phyloP scores from a whole-genome alignment of 2,888 invertebrate genomes.

The Aspidapion aeneum region DNA sequence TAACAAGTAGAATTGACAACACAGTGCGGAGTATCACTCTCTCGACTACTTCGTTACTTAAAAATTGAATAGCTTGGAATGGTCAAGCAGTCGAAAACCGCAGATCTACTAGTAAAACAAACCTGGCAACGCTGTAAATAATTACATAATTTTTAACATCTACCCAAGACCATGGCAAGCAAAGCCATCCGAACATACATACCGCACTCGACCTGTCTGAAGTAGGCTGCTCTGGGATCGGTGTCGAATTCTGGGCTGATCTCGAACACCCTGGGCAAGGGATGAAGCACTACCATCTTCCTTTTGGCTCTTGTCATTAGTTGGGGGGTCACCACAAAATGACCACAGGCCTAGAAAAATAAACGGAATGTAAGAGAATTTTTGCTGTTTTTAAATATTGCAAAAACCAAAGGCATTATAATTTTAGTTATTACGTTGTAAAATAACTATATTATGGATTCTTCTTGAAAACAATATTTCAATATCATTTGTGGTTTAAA shows the following conservation, averaged over 20 bases:
- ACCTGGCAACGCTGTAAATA: too few relatives aligned
- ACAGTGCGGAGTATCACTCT: too few relatives aligned
- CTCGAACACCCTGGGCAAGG: conserved; percentile 91
- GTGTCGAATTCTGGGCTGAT: conserved; percentile 93
- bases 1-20: too few relatives aligned
- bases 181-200: conserved; percentile 99
- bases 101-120: too few relatives aligned
- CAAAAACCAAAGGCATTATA: conserved; percentile 1
- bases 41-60: too few relatives aligned
- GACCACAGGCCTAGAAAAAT: conserved; percentile 71
- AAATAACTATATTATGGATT: too few relatives aligned
- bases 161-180: conserved; percentile 83
- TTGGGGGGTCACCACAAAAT: conserved; percentile 89
- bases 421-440: too few relatives aligned
- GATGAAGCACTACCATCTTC: conserved; percentile 96
- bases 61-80: too few relatives aligned
- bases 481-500: too few relatives aligned
- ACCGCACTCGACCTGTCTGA: conserved; percentile 96
- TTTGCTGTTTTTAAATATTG: conserved; percentile 1
- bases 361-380: conserved; percentile 1
- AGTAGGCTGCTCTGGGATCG: conserved; percentile 97
- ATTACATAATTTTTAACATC: conserved; percentile 33
- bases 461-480: too few relatives aligned
- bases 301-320: conserved; percentile 92
- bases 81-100: too few relatives aligned